A percentile compares a stretch with the other conserved stretches of the same genome.
Evolutionary conservation across 2,797 vertebrate species (phyloP).

Genomic region (Enteromius radiatus): DNA sequence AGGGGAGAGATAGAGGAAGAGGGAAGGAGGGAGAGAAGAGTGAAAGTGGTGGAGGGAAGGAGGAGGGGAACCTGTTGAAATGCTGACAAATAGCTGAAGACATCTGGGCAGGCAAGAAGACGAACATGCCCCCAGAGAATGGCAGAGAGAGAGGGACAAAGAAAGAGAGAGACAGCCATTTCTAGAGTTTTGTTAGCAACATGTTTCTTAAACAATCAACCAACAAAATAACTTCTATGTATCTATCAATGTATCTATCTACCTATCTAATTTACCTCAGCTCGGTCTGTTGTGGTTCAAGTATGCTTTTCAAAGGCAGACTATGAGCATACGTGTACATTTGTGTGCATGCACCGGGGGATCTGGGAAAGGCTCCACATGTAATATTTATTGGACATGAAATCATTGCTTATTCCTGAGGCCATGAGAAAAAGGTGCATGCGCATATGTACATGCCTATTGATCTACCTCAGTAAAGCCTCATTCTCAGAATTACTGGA

Average conservation of each 20-base stretch:
- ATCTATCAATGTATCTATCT: not conserved
- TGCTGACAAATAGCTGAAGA: constrained; percentile 46
- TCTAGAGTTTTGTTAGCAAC: constrained; percentile 11
- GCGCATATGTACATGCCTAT: not conserved
- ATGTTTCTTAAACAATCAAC: constrained; percentile 21
- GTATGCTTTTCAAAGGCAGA: constrained; percentile 31
- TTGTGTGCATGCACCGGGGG: constrained; percentile 21
- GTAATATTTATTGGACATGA: constrained; percentile 51
- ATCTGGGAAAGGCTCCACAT: constrained; percentile 31
- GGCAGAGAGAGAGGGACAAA: constrained; percentile 15
- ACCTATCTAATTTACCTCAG: not conserved
- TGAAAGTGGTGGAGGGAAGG: constrained; percentile 13
- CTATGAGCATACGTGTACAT: constrained; percentile 17
- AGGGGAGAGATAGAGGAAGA: constrained; percentile 30
- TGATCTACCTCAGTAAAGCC: constrained; percentile 11
- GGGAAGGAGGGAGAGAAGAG: constrained; percentile 5
- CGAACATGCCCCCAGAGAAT: constrained; percentile 37
- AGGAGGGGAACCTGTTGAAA: constrained; percentile 44
- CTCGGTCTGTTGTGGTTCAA: not conserved
- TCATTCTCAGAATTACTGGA: constrained; percentile 1
- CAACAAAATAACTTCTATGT: not conserved
- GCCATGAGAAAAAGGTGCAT: constrained; percentile 12
- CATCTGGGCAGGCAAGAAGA: constrained; percentile 49
- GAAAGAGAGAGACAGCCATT: constrained; percentile 6
- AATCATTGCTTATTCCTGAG: constrained; percentile 43